Evolutionary conservation across 2,113 vertebrate species (phyloP).

Genomic region (Callipepla squamata): DNA sequence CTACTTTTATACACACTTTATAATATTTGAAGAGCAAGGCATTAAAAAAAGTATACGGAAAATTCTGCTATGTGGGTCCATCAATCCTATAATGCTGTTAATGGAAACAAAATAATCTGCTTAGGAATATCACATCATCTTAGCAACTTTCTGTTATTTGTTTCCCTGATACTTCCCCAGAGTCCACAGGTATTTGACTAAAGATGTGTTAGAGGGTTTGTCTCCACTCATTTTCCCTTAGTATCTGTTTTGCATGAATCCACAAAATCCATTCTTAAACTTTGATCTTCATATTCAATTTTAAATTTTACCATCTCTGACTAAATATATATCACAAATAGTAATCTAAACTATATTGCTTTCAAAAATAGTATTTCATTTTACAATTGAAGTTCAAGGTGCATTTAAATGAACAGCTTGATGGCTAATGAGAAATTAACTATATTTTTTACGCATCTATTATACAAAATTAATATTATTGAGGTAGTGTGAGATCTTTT

Average conservation of each 20-base stretch:
- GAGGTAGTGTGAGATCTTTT: not conserved
- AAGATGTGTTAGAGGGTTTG: not conserved
- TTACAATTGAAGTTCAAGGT: not conserved
- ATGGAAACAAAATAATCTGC: not conserved
- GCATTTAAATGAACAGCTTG: not conserved
- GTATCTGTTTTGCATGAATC: not conserved
- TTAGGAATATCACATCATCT: not conserved
- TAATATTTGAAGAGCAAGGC: not conserved
- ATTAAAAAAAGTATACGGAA: not conserved
- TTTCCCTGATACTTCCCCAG: rapidly evolving
- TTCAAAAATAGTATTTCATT: not conserved
- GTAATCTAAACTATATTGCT: not conserved
- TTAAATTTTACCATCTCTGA: not conserved
- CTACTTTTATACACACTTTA: too few relatives aligned
- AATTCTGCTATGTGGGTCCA: rapidly evolving
- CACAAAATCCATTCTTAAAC: not conserved
- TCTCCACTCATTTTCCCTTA: not conserved
- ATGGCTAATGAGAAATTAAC: not conserved
- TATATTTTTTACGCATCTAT: too few relatives aligned
- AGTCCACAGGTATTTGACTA: not conserved
- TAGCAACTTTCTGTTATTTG: not conserved
- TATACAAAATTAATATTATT: too few relatives aligned
- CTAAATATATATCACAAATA: not conserved
- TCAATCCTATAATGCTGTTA: not conserved
- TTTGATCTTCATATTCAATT: not conserved